Percentiles rank a stretch among this genome's conserved stretches.
These are phyloP conservation scores for Diadumene lineata DNA, from an alignment of 92 coral and sea anemone genomes.

Conservation along the genomic window DNA sequence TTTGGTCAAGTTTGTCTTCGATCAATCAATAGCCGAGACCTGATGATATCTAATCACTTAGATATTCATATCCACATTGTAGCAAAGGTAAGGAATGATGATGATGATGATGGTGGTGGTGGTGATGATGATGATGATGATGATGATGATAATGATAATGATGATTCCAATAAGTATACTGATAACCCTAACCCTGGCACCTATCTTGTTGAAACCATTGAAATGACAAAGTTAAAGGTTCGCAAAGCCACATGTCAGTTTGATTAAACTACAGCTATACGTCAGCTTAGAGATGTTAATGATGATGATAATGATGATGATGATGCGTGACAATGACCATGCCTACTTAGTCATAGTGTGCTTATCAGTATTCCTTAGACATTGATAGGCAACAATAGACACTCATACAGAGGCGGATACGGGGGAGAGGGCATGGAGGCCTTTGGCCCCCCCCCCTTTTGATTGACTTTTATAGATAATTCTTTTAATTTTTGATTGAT, in stretches of 20 bases:
- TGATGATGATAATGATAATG: conserved; percentile 6
- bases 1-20: conserved; percentile 97
- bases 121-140: background rate
- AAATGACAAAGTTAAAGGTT: too few species aligned
- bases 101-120: background rate
- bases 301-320: conserved; percentile 4
- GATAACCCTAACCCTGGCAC: background rate
- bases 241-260: too few species aligned
- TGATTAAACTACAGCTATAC: too few species aligned
- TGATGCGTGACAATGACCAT: background rate
- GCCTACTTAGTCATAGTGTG: too few species aligned
- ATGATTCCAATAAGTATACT: background rate
- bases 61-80: conserved; percentile 75
- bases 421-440: too few species aligned
- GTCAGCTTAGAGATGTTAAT: background rate
- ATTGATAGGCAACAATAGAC: too few species aligned
- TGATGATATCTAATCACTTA: conserved; percentile 85
- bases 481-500: too few species aligned
- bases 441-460: too few species aligned
- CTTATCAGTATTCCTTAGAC: too few species aligned
- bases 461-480: too few species aligned
- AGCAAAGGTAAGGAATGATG: conserved; percentile 64
- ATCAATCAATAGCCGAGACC: conserved; percentile 82
- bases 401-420: too few species aligned
- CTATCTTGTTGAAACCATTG: background rate